phyloP scores from a whole-genome alignment of 1,140 invertebrate genomes.

The Laupala kohalensis region DNA sequence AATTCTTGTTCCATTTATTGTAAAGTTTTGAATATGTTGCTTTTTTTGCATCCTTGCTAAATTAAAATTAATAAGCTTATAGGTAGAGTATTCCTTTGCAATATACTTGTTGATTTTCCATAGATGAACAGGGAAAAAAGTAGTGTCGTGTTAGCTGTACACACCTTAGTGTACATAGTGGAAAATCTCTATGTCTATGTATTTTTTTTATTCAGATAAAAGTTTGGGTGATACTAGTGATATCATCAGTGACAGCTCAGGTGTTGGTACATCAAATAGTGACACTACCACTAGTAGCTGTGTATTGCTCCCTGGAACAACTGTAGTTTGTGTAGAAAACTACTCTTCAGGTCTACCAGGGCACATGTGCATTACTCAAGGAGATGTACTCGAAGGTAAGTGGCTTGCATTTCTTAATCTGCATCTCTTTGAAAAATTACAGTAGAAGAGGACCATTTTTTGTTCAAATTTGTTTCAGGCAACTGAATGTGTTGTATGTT shows the following conservation, averaged over 20 bases:
- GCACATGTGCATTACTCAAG: constrained; percentile 67
- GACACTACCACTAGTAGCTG: constrained; percentile 55
- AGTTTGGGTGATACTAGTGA: constrained; percentile 75
- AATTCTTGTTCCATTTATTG: background rate
- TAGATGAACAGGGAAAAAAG: no score
- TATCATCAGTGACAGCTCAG: constrained; percentile 79
- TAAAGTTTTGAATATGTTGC: background rate
- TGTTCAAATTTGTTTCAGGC: no score
- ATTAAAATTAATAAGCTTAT: background rate
- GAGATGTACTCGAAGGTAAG: constrained; percentile 82
- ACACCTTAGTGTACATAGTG: no score
- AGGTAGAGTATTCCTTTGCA: background rate
- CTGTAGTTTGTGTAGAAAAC: constrained; percentile 75
- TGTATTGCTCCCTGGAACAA: constrained; percentile 61
- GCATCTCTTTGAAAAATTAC: no score
- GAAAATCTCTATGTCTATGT: no score
- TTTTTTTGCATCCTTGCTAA: background rate
- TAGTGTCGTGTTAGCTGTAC: no score
- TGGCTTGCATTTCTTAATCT: background rate
- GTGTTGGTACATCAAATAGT: constrained; percentile 75
- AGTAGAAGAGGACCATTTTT: no score
- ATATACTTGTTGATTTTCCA: no score
- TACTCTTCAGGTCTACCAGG: constrained; percentile 57
- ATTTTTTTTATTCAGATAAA: constrained; percentile 51
- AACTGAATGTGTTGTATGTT: background rate